Evolutionary conservation across 2,797 vertebrate species (phyloP).

Genomic region (Oophaga sylvatica): DNA sequence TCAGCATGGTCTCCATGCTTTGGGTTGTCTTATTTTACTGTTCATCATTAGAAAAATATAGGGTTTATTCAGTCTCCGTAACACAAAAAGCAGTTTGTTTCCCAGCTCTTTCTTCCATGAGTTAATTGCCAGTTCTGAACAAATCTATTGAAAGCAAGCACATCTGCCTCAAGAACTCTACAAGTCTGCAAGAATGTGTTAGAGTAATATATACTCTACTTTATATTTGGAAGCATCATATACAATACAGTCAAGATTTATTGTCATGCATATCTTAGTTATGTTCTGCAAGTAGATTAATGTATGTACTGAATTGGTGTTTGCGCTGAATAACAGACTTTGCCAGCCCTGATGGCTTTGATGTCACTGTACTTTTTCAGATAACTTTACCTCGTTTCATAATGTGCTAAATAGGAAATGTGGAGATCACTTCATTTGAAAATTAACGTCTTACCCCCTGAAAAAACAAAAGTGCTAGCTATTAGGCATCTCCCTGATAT

Average conservation of each 20-base stretch:
- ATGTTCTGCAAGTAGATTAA: not conserved
- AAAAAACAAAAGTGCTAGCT: too few relatives aligned
- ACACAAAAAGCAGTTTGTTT: conserved; percentile 37
- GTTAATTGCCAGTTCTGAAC: conserved; percentile 51
- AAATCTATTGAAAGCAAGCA: conserved; percentile 49
- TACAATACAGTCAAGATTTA: not conserved
- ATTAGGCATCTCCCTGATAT: too few relatives aligned
- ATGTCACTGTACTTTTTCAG: too few relatives aligned
- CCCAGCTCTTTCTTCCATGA: conserved; percentile 26
- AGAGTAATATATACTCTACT: not conserved
- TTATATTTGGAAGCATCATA: not conserved
- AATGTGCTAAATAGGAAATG: too few relatives aligned
- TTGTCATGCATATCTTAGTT: not conserved
- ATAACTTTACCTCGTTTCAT: too few relatives aligned
- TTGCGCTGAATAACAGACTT: not conserved
- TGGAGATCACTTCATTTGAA: too few relatives aligned
- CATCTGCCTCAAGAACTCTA: conserved; percentile 17
- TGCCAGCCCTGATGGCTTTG: too few relatives aligned
- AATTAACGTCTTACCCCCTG: too few relatives aligned
- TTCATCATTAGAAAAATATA: conserved; percentile 55
- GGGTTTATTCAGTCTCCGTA: conserved; percentile 18
- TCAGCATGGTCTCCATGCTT: conserved; percentile 19
- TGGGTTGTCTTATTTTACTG: conserved; percentile 26
- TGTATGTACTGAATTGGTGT: not conserved
- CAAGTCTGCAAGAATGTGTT: not conserved